phyloP scores from a whole-genome alignment of 2,797 vertebrate species.

The Taenioides sp. region DNA sequence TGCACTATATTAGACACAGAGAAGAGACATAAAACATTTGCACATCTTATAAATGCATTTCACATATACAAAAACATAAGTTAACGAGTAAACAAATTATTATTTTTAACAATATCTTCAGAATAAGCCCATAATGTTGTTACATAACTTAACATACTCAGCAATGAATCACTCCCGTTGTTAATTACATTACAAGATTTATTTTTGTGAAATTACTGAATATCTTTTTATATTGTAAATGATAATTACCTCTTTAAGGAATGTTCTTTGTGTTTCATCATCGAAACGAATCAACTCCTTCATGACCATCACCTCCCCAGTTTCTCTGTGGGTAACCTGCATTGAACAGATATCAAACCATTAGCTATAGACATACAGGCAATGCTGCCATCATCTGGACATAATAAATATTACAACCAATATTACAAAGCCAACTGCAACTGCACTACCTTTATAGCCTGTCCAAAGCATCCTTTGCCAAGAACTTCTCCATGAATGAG shows the following conservation, averaged over 20 bases:
- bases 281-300: constrained; percentile 98
- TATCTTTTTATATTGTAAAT: background rate
- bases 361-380: background rate
- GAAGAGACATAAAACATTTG: background rate
- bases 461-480: constrained; percentile 94
- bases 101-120: background rate
- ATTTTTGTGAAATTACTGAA: background rate
- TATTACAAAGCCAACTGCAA: background rate
- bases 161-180: background rate
- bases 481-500: constrained; percentile 97
- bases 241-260: constrained; percentile 90
- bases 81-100: too few relatives aligned
- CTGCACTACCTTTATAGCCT: constrained; percentile 91
- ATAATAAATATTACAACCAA: constrained; percentile 2
- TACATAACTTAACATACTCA: background rate
- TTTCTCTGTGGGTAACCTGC: constrained; percentile 93
- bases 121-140: background rate
- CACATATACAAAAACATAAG: background rate
- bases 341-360: background rate
- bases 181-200: background rate
- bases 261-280: constrained; percentile 93
- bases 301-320: constrained; percentile 99
- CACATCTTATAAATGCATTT: background rate
- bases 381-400: constrained; percentile 57
- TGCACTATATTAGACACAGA: background rate